Evolutionary conservation across 2,113 vertebrate genomes (phyloP), one percentile per base, ranked within the genome.

Genomic region (Tenrec ecaudatus): DNA sequence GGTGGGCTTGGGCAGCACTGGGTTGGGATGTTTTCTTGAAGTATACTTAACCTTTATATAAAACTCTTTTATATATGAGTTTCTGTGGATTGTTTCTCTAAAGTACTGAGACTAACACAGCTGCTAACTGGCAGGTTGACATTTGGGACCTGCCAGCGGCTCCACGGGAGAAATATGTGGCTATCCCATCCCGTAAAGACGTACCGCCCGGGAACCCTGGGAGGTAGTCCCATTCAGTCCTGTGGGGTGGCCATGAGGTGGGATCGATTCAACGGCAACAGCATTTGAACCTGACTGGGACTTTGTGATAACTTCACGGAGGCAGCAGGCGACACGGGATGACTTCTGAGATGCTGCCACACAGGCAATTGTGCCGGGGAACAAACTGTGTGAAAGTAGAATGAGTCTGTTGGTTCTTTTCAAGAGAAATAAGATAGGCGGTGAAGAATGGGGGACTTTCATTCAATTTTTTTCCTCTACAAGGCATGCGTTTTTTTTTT

Each of bases 381-480:
- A 69, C 22, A 38, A 4, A 22, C 31, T 20, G 10, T 27, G 22
- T 31, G 38, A 88, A 77, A 40, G 16, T 71, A 57, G 31, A 58
- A 57, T 11, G 53, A 57, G 25, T 77, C 16, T 79, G 29, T 43
- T 81, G 64, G 38, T 90, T 88, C 38, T 73, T 90, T 95, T 36
- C 62, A 66, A 93, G 43, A 33, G 90, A 6, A 79, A 79, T 64
- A 40, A 53, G 12, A 83, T 76, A 22, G 5, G 31, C 89, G 10
- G 31, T 53, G 17, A 83, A 36, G 7, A 81, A 27, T 25, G 2
- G 7, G n/a, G 19, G 6, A 73, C 47, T 62, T 19, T 20, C 5
- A 43, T 87, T 89, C 14, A 27, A 15, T 23, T 66, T 85, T 53
- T 92, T 62, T 76, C 12, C 53, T 89, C 8, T 40, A 29, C 0